Percentiles rank a stretch among this genome's conserved stretches.
phyloP scores from a whole-genome alignment of 2,888 invertebrate species.

The Brassicogethes aeneus region DNA sequence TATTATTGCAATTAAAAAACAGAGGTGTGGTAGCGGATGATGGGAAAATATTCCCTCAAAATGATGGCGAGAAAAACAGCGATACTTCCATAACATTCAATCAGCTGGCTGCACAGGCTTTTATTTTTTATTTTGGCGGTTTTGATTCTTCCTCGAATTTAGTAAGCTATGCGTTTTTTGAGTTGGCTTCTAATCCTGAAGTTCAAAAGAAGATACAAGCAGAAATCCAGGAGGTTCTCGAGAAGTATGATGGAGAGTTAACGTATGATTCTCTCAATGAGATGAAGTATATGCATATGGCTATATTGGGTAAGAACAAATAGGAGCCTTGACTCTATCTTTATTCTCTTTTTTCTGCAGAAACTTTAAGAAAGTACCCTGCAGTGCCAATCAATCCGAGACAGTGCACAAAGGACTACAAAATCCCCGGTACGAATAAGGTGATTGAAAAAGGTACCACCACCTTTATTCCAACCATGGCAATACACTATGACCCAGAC shows the following conservation, averaged over 20 bases:
- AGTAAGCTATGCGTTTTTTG: constrained; percentile 17
- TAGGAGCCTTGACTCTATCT: not conserved
- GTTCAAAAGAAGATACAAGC: constrained; percentile 16
- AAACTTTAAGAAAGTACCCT: constrained; percentile 18
- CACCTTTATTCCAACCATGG: constrained; percentile 22
- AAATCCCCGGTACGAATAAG: constrained; percentile 7
- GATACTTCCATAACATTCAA: constrained; percentile 11
- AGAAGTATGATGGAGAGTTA: constrained; percentile 13
- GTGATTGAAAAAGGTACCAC: constrained; percentile 8
- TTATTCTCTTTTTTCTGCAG: constrained; percentile 4
- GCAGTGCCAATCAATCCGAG: constrained; percentile 9
- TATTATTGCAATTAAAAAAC: constrained; percentile 40
- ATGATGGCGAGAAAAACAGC: constrained; percentile 5
- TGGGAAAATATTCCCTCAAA: constrained; percentile 7
- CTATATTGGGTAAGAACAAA: constrained; percentile 14
- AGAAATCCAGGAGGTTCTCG: constrained; percentile 15
- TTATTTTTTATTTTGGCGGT: constrained; percentile 17
- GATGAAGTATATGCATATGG: constrained; percentile 18
- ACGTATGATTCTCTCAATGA: constrained; percentile 17
- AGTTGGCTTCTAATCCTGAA: constrained; percentile 14
- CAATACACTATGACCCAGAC: constrained; percentile 33
- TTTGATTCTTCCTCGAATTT: constrained; percentile 20
- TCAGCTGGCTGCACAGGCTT: constrained; percentile 17
- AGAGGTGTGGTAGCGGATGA: constrained; percentile 19
- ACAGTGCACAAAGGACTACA: constrained; percentile 13